A percentile compares a stretch with the other conserved stretches of the same genome.
phyloP scores from a whole-genome alignment of 2,797 vertebrate species.

The Otolemur crassicaudatus region DNA sequence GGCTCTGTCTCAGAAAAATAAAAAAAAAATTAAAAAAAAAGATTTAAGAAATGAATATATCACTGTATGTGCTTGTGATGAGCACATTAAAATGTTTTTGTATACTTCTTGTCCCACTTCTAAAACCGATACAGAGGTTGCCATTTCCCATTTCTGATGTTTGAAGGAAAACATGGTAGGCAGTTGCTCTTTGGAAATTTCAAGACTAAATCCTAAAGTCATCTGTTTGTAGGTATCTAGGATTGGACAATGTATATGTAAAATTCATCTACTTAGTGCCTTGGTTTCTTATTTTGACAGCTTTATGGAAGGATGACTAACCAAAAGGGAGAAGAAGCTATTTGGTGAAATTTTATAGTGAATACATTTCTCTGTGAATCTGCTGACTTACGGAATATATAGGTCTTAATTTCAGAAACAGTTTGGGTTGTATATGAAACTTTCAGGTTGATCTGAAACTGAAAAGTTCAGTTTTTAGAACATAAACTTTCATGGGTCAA shows the following conservation, averaged over 20 bases:
- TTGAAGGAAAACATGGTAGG: conserved; percentile 1
- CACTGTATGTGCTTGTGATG: neutral
- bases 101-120: conserved; percentile 8
- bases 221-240: neutral
- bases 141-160: conserved; percentile 12
- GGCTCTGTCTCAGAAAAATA: too few species aligned
- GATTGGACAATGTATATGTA: conserved; percentile 3
- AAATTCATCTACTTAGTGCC: conserved; percentile 3
- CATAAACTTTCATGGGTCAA: conserved; percentile 42
- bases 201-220: conserved; percentile 9
- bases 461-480: neutral
- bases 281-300: conserved; percentile 36
- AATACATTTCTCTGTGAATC: conserved; percentile 37
- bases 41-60: conserved; percentile 18
- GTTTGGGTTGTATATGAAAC: neutral
- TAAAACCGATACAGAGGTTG: neutral
- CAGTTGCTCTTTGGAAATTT: conserved; percentile 42
- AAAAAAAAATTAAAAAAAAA: too few species aligned
- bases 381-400: neutral
- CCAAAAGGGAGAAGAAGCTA: conserved; percentile 1
- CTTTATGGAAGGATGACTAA: conserved; percentile 1
- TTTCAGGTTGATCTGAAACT: conserved; percentile 25
- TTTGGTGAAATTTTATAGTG: conserved; percentile 21
- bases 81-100: conserved; percentile 50
- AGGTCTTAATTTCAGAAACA: conserved; percentile 33